Base-by-base conservation (phyloP, 2,113 vertebrate genomes). In the Trinectes maculatus region DNA sequence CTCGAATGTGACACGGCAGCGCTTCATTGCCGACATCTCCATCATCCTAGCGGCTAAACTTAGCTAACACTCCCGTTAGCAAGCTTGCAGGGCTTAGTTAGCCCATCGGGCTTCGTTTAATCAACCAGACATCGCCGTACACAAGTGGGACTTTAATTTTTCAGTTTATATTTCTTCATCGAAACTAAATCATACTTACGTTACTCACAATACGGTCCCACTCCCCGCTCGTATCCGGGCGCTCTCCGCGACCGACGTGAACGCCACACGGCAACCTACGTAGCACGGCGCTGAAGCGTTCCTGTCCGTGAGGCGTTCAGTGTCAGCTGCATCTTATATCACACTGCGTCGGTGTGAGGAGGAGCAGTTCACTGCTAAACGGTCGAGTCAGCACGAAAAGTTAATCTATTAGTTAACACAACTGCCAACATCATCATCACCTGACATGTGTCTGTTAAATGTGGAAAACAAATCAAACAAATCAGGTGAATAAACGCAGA, bases 21-120 rank as follows among this genome's bases (percentile, higher is more conserved):
- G 15, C 16, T 43, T 57, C 19, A 49, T 46, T 57, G 7, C 9
- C 25, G 10, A 21, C 44, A 19, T 15, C 44, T 26, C 1, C 51
- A 25, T n/a, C 26, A 18, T 29, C 25, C 12, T 18, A 1, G 1
- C 26, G 47, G 57, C 74, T 83, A 73, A 48, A 67, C 6, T 28
- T 18, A 65, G 73, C 82, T 82, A 67, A 65, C 61, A 49, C 16
- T 26, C 24, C 26, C 13, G 28, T 60, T 64, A 61, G 69, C 62
- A 1, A 6, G 18, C 46, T 16, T 26, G 5, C 33, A 4, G 33
- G 10, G 6, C n/a, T n/a, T n/a, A n/a, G n/a, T n/a, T n/a, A n/a
- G n/a, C n/a, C n/a, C n/a, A n/a, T n/a, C n/a, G n/a, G n/a, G n/a
- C n/a, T n/a, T n/a, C n/a, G n/a, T n/a, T n/a, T n/a, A n/a, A n/a